phyloP scores from a whole-genome alignment of 2,113 vertebrate species.

The Rhagologus leucostigma region DNA sequence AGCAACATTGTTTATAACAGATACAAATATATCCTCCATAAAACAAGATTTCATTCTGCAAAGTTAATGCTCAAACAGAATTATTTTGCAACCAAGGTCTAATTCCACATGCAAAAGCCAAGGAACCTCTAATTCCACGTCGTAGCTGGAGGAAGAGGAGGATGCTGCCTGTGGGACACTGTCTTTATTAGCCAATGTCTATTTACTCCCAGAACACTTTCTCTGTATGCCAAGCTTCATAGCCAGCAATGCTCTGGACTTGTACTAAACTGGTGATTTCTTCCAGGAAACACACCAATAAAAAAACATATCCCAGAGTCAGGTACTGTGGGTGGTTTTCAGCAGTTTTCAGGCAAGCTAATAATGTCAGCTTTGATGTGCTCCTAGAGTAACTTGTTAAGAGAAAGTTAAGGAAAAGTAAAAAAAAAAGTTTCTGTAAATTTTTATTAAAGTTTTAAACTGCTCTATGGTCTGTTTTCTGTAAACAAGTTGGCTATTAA shows the following conservation, averaged over 20 bases:
- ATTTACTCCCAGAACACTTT: not conserved
- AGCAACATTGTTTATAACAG: not conserved
- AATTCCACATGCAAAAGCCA: not conserved
- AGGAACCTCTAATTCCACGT: accelerated
- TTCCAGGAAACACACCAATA: not conserved
- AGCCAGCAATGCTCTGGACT: not conserved
- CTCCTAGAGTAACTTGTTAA: not conserved
- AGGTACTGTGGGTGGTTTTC: not conserved
- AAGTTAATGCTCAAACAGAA: not conserved
- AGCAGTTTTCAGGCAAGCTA: not conserved
- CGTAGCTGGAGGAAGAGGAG: not conserved
- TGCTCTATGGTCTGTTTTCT: not conserved
- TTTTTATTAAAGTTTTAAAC: not conserved
- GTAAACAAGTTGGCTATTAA: not conserved
- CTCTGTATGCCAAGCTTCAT: not conserved
- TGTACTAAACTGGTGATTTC: not conserved
- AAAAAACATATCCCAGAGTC: not conserved
- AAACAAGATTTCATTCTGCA: not conserved
- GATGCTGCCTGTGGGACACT: not conserved
- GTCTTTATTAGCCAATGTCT: not conserved
- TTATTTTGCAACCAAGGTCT: not conserved
- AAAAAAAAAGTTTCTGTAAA: not conserved
- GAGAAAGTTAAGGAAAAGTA: not conserved
- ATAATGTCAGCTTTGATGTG: not conserved
- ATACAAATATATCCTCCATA: not conserved